Evolutionary conservation across 2,113 vertebrate genomes (phyloP).

Genomic region (Dicaeum eximium): DNA sequence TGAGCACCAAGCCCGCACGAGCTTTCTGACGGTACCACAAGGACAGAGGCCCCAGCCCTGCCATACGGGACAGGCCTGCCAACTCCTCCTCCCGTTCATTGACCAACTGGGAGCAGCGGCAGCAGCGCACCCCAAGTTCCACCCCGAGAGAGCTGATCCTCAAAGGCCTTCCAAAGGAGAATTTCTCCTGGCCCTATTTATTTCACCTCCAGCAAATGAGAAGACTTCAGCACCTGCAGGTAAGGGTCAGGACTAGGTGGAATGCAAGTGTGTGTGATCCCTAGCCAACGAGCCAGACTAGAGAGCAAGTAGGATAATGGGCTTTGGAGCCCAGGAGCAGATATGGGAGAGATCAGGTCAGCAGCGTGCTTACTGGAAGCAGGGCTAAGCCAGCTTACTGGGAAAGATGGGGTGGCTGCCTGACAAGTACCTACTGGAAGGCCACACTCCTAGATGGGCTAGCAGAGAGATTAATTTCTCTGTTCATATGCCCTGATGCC

Average conservation of each 20-base stretch:
- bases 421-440: neutral
- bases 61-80: too few species aligned
- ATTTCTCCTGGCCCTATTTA: too few species aligned
- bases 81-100: too few species aligned
- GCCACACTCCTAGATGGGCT: neutral
- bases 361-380: neutral
- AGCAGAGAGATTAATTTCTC: neutral
- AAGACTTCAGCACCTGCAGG: neutral
- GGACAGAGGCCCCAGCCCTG: too few species aligned
- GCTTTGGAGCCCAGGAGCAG: neutral
- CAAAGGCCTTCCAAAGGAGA: too few species aligned
- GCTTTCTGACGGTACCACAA: too few species aligned
- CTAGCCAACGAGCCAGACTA: rapidly evolving
- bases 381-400: neutral
- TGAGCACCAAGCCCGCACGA: too few species aligned
- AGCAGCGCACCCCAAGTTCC: too few species aligned
- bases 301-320: neutral
- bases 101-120: too few species aligned
- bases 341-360: rapidly evolving
- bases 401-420: neutral
- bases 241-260: rapidly evolving
- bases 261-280: rapidly evolving
- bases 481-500: rapidly evolving
- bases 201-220: rapidly evolving
- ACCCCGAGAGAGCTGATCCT: too few species aligned